Conservation (phyloP, 2,797 vertebrate species). For the Gymnoscopelus microlampas region DNA sequence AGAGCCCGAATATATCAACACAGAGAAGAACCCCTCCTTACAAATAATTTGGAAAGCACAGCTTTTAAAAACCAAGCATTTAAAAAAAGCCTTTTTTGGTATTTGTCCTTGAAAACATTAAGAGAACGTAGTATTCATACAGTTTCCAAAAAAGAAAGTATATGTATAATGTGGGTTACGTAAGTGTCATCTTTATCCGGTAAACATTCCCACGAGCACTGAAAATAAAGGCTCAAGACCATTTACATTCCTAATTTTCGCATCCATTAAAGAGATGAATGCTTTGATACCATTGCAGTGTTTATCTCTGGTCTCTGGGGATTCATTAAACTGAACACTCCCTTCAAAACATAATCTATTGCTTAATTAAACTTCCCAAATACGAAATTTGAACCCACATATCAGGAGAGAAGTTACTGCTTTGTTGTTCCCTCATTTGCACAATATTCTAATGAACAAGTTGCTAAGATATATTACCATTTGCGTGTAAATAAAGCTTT, state of each 20-base stretch:
- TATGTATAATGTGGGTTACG: conserved; percentile 79
- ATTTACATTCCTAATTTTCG: conserved; percentile 94
- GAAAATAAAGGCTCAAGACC: conserved; percentile 85
- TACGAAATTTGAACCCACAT: conserved; percentile 95
- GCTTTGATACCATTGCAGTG: conserved; percentile 96
- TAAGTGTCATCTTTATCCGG: conserved; percentile 80
- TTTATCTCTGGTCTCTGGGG: conserved; percentile 93
- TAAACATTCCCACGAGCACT: conserved; percentile 85
- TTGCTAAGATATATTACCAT: conserved; percentile 80
- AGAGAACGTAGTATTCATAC: conserved; percentile 52
- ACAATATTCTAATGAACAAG: conserved; percentile 88
- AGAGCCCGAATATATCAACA: conserved; percentile 31
- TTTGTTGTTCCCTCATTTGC: conserved; percentile 88
- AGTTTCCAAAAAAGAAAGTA: conserved; percentile 65
- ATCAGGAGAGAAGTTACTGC: conserved; percentile 89
- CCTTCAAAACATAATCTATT: conserved; percentile 99
- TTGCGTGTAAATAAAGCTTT: conserved; percentile 87
- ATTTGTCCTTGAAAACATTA: conserved; percentile 76
- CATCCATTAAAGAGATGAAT: conserved; percentile 98
- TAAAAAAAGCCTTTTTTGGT: conserved; percentile 54
- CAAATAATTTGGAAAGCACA: conserved; percentile 34
- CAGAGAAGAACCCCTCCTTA: conserved; percentile 28
- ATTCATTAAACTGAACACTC: conserved; percentile 96
- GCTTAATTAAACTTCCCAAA: conserved; percentile 99
- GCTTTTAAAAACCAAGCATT: conserved; percentile 56